Conservation (phyloP, 2,113 vertebrate species). For the Channa argus region DNA sequence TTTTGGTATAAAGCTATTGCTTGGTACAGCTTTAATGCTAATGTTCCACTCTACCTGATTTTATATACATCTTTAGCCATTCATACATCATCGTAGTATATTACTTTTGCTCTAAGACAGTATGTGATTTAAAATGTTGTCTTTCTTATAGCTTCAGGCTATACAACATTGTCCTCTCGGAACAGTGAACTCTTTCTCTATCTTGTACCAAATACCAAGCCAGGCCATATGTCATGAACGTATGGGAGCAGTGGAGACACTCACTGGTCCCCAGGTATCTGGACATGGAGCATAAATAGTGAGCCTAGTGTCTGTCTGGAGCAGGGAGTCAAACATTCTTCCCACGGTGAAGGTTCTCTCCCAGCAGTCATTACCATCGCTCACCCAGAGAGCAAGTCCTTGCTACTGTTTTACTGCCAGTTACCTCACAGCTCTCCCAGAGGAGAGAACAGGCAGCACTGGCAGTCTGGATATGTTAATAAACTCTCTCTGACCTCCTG, state of each 20-base stretch:
- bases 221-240: slow-evolving; percentile 37
- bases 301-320: slow-evolving; percentile 45
- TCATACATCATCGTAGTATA: no score
- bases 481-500: slow-evolving; percentile 14
- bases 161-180: background rate
- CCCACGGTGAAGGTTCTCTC: slow-evolving; percentile 48
- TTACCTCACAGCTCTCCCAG: slow-evolving; percentile 24
- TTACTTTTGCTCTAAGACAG: no score
- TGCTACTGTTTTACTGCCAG: slow-evolving; percentile 33
- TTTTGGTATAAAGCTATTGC: no score
- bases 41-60: no score
- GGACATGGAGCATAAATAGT: slow-evolving; percentile 55
- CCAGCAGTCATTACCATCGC: slow-evolving; percentile 20
- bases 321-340: slow-evolving; percentile 47
- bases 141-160: background rate
- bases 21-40: no score
- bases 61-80: no score
- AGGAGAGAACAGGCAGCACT: slow-evolving; percentile 1
- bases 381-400: slow-evolving; percentile 34
- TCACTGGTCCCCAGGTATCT: slow-evolving; percentile 29
- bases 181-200: slow-evolving; percentile 12
- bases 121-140: background rate
- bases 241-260: slow-evolving; percentile 20
- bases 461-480: slow-evolving; percentile 13
- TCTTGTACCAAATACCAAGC: slow-evolving; percentile 12